Evolutionary conservation across 2,113 vertebrate genomes (phyloP).

Genomic region (Tenrec ecaudatus): DNA sequence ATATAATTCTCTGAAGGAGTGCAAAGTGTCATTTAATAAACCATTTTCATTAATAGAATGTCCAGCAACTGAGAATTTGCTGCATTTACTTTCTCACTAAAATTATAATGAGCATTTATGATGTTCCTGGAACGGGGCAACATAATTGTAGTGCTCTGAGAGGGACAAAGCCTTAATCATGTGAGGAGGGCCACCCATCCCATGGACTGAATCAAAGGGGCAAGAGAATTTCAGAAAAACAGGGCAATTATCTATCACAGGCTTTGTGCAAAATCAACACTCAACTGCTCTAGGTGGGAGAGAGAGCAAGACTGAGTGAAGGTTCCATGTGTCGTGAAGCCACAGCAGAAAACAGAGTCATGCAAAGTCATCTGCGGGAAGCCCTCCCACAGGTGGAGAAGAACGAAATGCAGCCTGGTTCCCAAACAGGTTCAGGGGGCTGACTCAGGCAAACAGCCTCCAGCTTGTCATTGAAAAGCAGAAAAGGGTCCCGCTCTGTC

Average conservation of each 20-base stretch:
- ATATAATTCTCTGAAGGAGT: conserved; percentile 45
- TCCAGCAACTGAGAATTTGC: conserved; percentile 44
- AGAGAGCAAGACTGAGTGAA: not conserved
- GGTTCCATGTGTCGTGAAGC: not conserved
- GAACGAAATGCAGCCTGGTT: not conserved
- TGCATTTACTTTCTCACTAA: conserved; percentile 50
- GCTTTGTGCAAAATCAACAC: not conserved
- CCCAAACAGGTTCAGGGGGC: not conserved
- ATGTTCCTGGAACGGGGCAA: not conserved
- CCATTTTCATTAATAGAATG: conserved; percentile 34
- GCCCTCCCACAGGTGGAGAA: not conserved
- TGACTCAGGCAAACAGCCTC: not conserved
- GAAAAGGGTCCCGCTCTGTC: not conserved
- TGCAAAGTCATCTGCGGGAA: not conserved
- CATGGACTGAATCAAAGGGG: not conserved
- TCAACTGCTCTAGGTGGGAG: not conserved
- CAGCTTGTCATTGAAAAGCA: not conserved
- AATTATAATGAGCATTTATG: not conserved
- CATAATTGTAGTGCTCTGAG: not conserved
- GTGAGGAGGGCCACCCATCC: not conserved
- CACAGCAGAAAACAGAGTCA: not conserved
- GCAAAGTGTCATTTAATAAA: conserved; percentile 60
- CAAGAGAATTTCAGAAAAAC: not conserved
- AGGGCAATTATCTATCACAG: not conserved
- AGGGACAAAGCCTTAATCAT: not conserved